Evolutionary conservation across 2,888 invertebrate genomes (phyloP), one percentile per base, ranked within the genome.

Genomic region (Leptopilina syphax): DNA sequence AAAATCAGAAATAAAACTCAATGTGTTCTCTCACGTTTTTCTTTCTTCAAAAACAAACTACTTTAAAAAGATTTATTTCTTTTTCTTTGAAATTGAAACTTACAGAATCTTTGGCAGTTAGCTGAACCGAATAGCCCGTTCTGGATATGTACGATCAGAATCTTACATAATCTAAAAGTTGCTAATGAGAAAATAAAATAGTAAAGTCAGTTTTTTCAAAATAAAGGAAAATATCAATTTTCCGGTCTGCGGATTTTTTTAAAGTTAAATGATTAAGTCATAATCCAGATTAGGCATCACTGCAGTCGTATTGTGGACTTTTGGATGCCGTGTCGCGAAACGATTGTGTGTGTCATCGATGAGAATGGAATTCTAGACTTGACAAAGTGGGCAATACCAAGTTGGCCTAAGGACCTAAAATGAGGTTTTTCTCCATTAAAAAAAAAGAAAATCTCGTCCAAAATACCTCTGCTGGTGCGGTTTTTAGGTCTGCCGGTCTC

Each of bases 241-340:
- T 84, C 84, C 85, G 84, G 85, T 87, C 83, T 83, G 85, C 83
- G 84, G 84, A 63, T 76, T 79, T 79, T 76, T 70, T 77, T 83
- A 34, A 85, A 63, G 81, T 82, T 81, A 65, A 79, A 79, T 83
- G 73, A 83, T 63, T 83, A 79, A 76, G 65, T 70, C 82, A 86
- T 90, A 89, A 91, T 92, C 92, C 92, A 92, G 92, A 92, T 92
- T 91, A 92, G 92, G 92, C 92, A 92, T 92, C 92, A 89, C 91
- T 92, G 92, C 92, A 92, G 92, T 92, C 92, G 92, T 92, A 92
- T 92, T 92, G 92, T 92, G 92, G 92, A 92, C 92, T 92, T 92
- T 92, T 92, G 91, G 92, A 92, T 92, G 92, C 92, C 92, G 85
- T 88, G 86, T 81, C 44, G 8, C 7, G 44, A 44, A 44, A 44